Evolutionary conservation across 2,797 vertebrate species (phyloP).

Genomic region (Oreortyx pictus): DNA sequence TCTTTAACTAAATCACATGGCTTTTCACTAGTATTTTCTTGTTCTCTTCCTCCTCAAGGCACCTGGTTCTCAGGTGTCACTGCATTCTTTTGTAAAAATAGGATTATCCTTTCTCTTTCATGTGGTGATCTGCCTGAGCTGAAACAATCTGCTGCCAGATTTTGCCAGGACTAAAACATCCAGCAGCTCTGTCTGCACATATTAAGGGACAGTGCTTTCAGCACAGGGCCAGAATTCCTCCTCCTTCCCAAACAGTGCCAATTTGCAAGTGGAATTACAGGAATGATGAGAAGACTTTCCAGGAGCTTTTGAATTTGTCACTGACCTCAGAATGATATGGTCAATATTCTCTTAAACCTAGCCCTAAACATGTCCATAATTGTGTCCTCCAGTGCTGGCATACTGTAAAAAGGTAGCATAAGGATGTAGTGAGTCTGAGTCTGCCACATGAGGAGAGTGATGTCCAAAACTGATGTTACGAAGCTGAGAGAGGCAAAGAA

Average conservation of each 20-base stretch:
- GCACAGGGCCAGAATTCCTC: not conserved
- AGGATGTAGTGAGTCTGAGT: not conserved
- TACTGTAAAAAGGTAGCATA: not conserved
- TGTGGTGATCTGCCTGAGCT: fast-evolving
- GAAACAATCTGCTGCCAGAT: not conserved
- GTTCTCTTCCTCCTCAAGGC: not conserved
- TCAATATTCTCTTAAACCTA: not conserved
- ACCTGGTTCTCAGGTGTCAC: not conserved
- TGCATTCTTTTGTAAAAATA: not conserved
- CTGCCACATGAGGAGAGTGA: not conserved
- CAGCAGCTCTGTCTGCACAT: not conserved
- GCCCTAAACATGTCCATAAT: not conserved
- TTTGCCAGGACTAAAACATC: not conserved
- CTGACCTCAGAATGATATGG: not conserved
- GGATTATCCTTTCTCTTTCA: not conserved
- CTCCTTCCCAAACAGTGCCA: not conserved
- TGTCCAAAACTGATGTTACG: not conserved
- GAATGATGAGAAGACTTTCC: not conserved
- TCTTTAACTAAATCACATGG: not conserved
- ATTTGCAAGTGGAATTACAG: not conserved
- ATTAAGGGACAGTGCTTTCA: not conserved
- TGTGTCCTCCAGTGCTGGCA: fast-evolving
- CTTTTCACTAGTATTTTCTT: not conserved
- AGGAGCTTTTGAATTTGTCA: not conserved
- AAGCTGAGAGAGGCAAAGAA: not conserved